Evolutionary conservation across 2,113 vertebrate species (phyloP).

Genomic region (Holacanthus passer): DNA sequence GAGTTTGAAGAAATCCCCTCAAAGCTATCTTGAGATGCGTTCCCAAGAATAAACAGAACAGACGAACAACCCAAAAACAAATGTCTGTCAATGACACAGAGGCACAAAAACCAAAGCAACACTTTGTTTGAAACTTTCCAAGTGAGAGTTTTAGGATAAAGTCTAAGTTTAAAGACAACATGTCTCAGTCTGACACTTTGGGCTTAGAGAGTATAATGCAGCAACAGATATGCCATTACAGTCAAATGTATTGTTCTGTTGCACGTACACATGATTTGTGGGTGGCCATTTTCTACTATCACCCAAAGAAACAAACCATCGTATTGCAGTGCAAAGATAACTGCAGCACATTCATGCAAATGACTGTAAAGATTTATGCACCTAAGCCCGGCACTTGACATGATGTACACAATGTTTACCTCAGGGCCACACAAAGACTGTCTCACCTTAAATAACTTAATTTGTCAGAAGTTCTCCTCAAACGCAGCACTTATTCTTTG

Average conservation of each 20-base stretch:
- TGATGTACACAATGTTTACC: constrained; percentile 23
- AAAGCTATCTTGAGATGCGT: no score
- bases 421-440: constrained; percentile 22
- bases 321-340: constrained; percentile 16
- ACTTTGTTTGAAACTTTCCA: not conserved
- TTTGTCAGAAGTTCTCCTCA: constrained; percentile 4
- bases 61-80: no score
- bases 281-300: not conserved
- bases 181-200: not conserved
- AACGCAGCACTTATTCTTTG: not conserved
- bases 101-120: not conserved
- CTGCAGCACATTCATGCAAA: constrained; percentile 29
- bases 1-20: no score
- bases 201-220: not conserved
- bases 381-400: not conserved
- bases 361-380: constrained; percentile 11
- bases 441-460: constrained; percentile 13
- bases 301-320: constrained; percentile 11
- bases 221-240: not conserved
- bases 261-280: not conserved
- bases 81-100: no score
- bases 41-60: no score
- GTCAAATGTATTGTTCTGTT: not conserved
- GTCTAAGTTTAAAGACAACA: not conserved
- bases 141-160: not conserved